Evolutionary conservation across 2,888 invertebrate genomes (phyloP).

Genomic region (Sarcophaga subvicina): DNA sequence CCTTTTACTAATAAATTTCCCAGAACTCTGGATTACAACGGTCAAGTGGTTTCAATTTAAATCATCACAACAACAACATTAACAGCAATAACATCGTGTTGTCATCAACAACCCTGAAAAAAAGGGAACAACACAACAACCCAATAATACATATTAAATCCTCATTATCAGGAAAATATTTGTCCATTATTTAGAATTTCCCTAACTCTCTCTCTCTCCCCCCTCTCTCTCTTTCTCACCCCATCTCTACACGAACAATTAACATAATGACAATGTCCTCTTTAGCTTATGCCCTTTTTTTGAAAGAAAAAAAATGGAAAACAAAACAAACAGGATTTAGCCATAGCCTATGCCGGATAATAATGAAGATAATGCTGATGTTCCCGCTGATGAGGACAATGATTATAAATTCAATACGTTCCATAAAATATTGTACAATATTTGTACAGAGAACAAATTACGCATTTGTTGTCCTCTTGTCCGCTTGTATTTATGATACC

Average conservation of each 20-base stretch:
- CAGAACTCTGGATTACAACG: background rate
- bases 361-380: slow-evolving; percentile 46
- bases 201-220: background rate
- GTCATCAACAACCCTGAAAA: background rate
- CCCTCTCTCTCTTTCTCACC: background rate
- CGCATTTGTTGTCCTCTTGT: slow-evolving; percentile 56
- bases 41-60: background rate
- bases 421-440: slow-evolving; percentile 18
- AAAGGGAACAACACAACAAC: background rate
- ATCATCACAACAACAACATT: background rate
- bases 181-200: background rate
- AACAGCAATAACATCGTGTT: background rate
- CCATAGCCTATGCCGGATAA: slow-evolving; percentile 13
- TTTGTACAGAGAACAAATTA: slow-evolving; percentile 44
- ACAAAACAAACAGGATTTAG: slow-evolving; percentile 28
- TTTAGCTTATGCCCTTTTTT: background rate
- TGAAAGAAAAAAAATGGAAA: background rate
- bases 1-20: no score
- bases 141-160: slow-evolving; percentile 9
- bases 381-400: slow-evolving; percentile 22
- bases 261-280: background rate
- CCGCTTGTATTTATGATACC: slow-evolving; percentile 63
- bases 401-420: slow-evolving; percentile 63
- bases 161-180: background rate
- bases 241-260: background rate